Evolutionary conservation across 2,113 vertebrate species (phyloP), one percentile per base, ranked within the genome.

Genomic region (Actenoides hombroni): DNA sequence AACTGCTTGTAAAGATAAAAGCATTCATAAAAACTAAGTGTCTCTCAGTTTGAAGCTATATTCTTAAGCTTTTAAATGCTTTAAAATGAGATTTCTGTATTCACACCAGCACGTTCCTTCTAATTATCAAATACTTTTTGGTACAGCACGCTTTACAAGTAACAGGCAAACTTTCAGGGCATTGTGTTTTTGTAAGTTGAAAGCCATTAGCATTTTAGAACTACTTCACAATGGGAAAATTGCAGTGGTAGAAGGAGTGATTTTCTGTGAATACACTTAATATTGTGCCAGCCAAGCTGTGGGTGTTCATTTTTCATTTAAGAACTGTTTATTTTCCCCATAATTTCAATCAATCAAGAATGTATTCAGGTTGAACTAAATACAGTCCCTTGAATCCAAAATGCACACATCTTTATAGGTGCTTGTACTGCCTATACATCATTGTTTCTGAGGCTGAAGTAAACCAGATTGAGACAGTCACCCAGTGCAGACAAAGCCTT

Each of bases 1-100:
- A 91, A 33, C 69, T 92, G 81, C 89, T 76, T 42, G 65, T 73
- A 69, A 87, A 96, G 89, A 84, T 79, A 89, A 95, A 92, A 91
- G 70, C 70, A 85, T 73, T 79, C 65, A 31, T 94, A 92, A 95
- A 95, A 95, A n/a, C 54, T 40, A 94, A 92, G 61, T 31, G 44
- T 59, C 44, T 92, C 51, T 31, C 84, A n/a, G 83, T 86, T 86
- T 92, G 84, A 89, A 89, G 73, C 80, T 64, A 23, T 71, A 51
- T 91, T 81, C 77, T 78, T 78, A 54, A 94, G 87, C 70, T 79
- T 92, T 95, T 85, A 95, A 91, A 87, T 64, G 39, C 31, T 42
- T 75, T 49, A 51, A 70, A 84, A 49, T 44, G 35, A 84, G 78
- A 49, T 76, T 80, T 93, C 79, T 83, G 10, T 61, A 46, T 67